Percentiles rank a stretch among this genome's conserved stretches.
phyloP scores from a whole-genome alignment of 2,888 invertebrate species.

The Macaria liturata region DNA sequence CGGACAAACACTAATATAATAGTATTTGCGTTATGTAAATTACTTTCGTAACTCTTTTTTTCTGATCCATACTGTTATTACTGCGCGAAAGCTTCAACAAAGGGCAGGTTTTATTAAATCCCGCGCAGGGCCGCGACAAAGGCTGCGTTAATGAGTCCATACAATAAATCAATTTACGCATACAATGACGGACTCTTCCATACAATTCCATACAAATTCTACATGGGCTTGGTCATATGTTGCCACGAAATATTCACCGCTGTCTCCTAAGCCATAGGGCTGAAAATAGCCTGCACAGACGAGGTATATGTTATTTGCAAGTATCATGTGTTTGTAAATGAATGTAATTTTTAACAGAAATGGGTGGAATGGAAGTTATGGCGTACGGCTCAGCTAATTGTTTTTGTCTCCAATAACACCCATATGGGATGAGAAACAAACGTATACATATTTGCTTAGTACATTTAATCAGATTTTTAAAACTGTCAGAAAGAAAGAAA shows the following conservation, averaged over 20 bases:
- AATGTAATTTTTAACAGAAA: constrained; percentile 1
- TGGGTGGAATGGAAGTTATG: neutral
- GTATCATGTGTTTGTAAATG: constrained; percentile 1
- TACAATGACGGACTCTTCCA: constrained; percentile 42
- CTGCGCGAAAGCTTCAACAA: constrained; percentile 13
- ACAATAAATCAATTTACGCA: constrained; percentile 55
- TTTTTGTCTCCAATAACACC: no score
- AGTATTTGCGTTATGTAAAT: no score
- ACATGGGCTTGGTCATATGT: neutral
- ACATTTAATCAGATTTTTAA: no score
- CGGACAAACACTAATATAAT: no score
- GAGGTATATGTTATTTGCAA: neutral
- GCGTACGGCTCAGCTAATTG: no score
- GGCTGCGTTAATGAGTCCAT: constrained; percentile 54
- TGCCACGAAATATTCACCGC: constrained; percentile 3
- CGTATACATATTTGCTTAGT: no score
- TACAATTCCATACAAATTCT: constrained; percentile 8
- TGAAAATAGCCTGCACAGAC: neutral
- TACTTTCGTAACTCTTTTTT: no score
- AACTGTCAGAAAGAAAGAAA: no score
- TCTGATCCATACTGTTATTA: constrained; percentile 9
- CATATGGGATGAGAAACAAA: no score
- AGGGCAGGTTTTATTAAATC: constrained; percentile 43
- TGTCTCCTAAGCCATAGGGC: neutral
- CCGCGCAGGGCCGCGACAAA: constrained; percentile 42